Evolutionary conservation across 2,797 vertebrate species (phyloP), one percentile per base, ranked within the genome.

Genomic region (Euphonia xanthogaster): DNA sequence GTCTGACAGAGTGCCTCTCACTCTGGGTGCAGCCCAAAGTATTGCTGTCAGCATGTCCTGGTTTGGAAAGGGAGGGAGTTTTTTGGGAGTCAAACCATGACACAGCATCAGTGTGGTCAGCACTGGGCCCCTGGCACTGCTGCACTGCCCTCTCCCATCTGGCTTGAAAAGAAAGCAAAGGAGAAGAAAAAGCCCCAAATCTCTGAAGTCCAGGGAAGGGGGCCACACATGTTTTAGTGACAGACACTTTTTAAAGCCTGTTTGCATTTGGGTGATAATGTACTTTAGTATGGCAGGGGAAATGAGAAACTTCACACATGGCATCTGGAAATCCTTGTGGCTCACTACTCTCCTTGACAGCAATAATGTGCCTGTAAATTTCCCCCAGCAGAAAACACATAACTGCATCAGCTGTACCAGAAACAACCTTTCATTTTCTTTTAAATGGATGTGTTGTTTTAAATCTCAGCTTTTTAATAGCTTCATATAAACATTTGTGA

Each of bases 321-420:
- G 90, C 95, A 96, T 96, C 95, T 97, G 96, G 97, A 97, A 97
- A 89, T 96, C 91, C 92, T 91, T 97, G 91, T 95, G 88, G 66
- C 93, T 97, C 91, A 94, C 84, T 95, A 57, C 78, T 62, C 37
- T 93, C 75, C 83, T 93, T 96, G 92, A 96, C 96, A 95, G 91
- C 80, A 93, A 88, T 96, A 97, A 96, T 17, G n/a, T 80, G 67
- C 48, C 94, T 96, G 91, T 96, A 97, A 95, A 97, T 97, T 96
- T 96, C 72, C 70, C 86, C 58, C 88, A 86, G 73, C 81, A 97
- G 95, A 96, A 97, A 97, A 88, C 88, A 72, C 53, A 4, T 89
- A 90, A 96, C 91, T 90, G 31, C 77, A 79, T 75, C 89, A 81
- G 51, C 90, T 81, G 4, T 72, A 96, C 78, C 71, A 92, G 93